These are phyloP conservation scores for Neomicropteryx cornuta DNA, from an alignment of 1,140 invertebrate species.

Conservation along the genomic window DNA sequence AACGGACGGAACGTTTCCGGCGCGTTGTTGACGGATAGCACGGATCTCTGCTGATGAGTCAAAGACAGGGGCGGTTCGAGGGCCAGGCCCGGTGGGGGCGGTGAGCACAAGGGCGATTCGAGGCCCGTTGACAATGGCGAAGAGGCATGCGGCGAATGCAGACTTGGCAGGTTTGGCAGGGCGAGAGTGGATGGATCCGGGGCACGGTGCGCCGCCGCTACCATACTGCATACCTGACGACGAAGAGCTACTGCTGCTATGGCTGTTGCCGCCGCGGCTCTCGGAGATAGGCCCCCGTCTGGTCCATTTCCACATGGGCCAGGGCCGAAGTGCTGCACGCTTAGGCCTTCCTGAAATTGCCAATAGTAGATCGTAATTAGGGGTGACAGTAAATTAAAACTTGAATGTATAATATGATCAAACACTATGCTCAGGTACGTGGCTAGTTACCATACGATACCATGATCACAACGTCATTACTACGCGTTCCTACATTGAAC, in stretches of 20 bases:
- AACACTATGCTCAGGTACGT: constrained; percentile 24
- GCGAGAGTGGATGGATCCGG: constrained; percentile 26
- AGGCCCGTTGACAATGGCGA: constrained; percentile 30
- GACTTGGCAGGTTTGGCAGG: constrained; percentile 12
- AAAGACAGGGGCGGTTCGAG: constrained; percentile 28
- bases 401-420: constrained; percentile 25
- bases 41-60: too few species aligned
- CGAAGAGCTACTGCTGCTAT: constrained; percentile 56
- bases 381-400: constrained; percentile 24
- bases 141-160: constrained; percentile 29
- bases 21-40: constrained; percentile 17
- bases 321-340: constrained; percentile 28
- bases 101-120: constrained; percentile 33
- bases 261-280: constrained; percentile 58
- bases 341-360: constrained; percentile 36
- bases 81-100: constrained; percentile 31
- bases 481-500: too few species aligned
- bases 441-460: too few species aligned
- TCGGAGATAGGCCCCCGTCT: constrained; percentile 51
- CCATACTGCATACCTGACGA: constrained; percentile 39
- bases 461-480: too few species aligned
- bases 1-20: constrained; percentile 35
- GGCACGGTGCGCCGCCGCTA: constrained; percentile 30
- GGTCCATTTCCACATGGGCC: constrained; percentile 41
- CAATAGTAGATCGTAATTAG: too few species aligned